Conservation (phyloP, 2,888 invertebrate genomes). For the Aricia artaxerxes region DNA sequence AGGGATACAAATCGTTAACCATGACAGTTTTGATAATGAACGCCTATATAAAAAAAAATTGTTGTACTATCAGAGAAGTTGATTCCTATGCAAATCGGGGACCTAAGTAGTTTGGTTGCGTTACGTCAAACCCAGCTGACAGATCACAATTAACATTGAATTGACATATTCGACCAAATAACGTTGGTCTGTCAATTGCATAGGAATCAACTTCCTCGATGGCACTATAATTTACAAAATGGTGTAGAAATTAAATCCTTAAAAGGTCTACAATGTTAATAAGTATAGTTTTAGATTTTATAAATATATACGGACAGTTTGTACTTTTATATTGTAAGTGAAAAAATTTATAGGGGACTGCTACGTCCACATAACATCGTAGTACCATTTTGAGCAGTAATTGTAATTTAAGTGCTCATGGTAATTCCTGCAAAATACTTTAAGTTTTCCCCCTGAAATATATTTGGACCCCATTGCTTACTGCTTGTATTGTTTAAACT, state of each 20-base stretch:
- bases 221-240: not conserved
- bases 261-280: not conserved
- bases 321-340: constrained; percentile 17
- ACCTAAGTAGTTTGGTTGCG: too few species aligned
- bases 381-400: not conserved
- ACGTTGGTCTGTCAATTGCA: too few species aligned
- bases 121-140: too few species aligned
- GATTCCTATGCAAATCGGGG: too few species aligned
- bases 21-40: not conserved
- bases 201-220: too few species aligned
- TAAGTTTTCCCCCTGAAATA: not conserved
- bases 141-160: too few species aligned
- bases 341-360: not conserved
- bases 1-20: not conserved
- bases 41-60: not conserved
- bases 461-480: not conserved
- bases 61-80: too few species aligned
- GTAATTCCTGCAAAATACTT: not conserved
- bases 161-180: too few species aligned
- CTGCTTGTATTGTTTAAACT: too few species aligned
- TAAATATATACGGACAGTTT: constrained; percentile 17
- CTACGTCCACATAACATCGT: not conserved
- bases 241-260: not conserved
- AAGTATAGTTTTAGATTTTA: not conserved
- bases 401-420: not conserved